Evolutionary conservation across 2,797 vertebrate species (phyloP).

Genomic region (Diplodus sargus): DNA sequence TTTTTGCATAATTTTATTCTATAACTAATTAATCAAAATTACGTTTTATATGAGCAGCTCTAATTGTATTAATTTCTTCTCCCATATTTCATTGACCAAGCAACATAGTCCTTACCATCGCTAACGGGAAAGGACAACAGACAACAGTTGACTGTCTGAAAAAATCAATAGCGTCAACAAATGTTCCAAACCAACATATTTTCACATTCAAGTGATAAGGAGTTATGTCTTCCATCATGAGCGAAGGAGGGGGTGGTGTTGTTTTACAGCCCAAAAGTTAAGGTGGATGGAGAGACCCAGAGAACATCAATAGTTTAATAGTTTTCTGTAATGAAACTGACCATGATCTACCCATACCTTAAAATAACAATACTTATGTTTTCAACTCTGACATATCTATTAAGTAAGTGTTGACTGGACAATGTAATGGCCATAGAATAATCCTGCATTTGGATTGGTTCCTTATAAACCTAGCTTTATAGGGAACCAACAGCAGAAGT

Average conservation of each 20-base stretch:
- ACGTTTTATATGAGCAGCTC: no score
- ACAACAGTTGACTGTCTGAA: background rate
- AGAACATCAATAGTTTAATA: background rate
- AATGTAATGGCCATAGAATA: no score
- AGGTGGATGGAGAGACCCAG: no score
- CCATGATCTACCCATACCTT: background rate
- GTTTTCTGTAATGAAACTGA: background rate
- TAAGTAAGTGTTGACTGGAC: no score
- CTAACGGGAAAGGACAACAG: background rate
- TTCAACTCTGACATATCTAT: no score
- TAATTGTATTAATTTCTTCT: background rate
- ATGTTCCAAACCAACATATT: background rate
- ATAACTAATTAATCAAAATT: no score
- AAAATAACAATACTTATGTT: background rate
- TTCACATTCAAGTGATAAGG: background rate
- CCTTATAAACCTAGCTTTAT: no score
- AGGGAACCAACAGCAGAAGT: no score
- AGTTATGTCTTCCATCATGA: background rate
- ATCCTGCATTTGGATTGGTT: no score
- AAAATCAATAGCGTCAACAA: background rate
- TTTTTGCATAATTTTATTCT: no score
- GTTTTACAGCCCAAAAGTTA: background rate
- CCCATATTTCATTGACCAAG: background rate
- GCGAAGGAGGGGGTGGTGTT: background rate
- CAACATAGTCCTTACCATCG: background rate